Base-by-base conservation (phyloP, 1,140 invertebrate genomes). In the Tribolium madens region DNA sequence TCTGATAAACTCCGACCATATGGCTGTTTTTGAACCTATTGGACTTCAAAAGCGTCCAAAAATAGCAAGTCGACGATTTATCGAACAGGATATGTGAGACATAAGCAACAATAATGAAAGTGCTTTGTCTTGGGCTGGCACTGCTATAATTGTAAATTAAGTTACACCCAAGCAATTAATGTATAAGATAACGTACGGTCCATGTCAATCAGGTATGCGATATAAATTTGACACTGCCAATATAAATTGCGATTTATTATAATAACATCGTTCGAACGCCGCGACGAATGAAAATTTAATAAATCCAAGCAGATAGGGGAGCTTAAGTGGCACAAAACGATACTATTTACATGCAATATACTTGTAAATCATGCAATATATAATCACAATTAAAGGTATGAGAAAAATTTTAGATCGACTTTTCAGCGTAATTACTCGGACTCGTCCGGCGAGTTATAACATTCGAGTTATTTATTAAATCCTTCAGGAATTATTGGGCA, bases 131-230 rank as follows among this genome's bases (percentile, higher is more conserved):
- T 57, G 46, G 48, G 6, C 7, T 71, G 21, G 46, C 13, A 26
- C 42, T 71, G 69, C 36, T 71, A 71, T 52, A 76, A 76, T 76
- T 76, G 64, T 76, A 76, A 76, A 76, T 76, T 76, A 76, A 70
- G 64, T 69, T 76, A 70, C 75, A 76, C 75, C 75, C 75, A 76
- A 48, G 75, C 33, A 76, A 76, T 76, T 76, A 70, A 76, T 70
- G 60, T 68, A 69, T 21, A 50, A 68, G 48, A 68, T 76, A 68
- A 76, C 57, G 31, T 76, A 76, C 75, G 75, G 69, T 21, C 36
- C 21, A 12, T 70, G 75, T 70, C 75, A 76, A 76, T 76, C 75
- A 76, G 75, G 60, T 76, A 71, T 60, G 75, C 64, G 60, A 76
- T 64, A 70, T 76, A 52, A 69, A 76, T 70, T 70, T 53, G 75